Conservation (phyloP, 2,888 invertebrate species). For the Dasysyrphus albostriatus region DNA sequence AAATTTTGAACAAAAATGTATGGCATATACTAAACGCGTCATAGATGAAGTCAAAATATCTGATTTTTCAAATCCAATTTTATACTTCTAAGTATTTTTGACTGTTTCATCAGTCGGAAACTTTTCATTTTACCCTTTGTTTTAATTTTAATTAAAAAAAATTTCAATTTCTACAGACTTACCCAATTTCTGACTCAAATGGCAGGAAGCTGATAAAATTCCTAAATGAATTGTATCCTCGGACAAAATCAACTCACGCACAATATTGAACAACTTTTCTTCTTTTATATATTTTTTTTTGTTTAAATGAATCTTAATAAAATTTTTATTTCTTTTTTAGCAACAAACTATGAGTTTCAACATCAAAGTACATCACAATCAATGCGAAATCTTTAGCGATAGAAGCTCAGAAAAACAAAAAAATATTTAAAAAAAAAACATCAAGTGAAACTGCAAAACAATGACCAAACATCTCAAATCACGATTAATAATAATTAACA, state of each 20-base stretch:
- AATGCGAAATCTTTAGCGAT: neutral
- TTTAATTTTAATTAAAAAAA: neutral
- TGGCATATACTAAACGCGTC: no score
- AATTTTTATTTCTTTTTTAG: neutral
- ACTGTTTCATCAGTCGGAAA: no score
- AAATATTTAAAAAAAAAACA: no score
- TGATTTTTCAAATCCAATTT: no score
- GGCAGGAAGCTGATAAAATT: slow-evolving; percentile 17
- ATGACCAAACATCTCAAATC: slow-evolving; percentile 47
- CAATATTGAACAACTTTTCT: neutral
- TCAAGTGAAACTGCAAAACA: slow-evolving; percentile 25
- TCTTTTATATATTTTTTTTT: neutral
- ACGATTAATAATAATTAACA: slow-evolving; percentile 65
- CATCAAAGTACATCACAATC: neutral
- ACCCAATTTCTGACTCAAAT: slow-evolving; percentile 14
- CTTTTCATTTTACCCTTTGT: no score
- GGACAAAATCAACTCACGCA: neutral
- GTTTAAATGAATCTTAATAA: neutral
- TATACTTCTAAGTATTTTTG: no score
- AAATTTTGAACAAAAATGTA: no score
- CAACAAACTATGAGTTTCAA: neutral
- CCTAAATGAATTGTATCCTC: slow-evolving; percentile 13
- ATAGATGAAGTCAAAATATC: no score
- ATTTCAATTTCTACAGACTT: neutral
- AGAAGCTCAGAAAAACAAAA: neutral